Evolutionary conservation across 2,113 vertebrate species (phyloP).

Genomic region (Ivindomyrus marchei): DNA sequence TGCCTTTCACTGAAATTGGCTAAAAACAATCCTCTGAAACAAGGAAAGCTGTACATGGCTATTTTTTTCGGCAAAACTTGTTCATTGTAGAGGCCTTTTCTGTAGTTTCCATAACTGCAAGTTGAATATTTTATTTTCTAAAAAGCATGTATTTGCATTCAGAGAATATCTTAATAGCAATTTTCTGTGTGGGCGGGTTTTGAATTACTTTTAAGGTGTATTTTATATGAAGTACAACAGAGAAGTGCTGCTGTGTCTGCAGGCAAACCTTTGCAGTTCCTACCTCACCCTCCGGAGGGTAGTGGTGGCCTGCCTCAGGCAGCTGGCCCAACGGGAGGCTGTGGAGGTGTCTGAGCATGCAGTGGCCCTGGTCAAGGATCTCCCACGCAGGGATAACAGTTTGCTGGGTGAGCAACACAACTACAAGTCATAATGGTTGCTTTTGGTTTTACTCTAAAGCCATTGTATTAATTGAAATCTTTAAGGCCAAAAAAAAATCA

Average conservation of each 20-base stretch:
- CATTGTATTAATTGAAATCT: neutral
- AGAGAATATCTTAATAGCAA: neutral
- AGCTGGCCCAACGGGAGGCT: constrained; percentile 83
- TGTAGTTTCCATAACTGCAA: neutral
- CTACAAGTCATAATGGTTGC: neutral
- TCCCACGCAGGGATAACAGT: constrained; percentile 62
- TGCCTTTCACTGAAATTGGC: neutral
- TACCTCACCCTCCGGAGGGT: constrained; percentile 75
- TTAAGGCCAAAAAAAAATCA: neutral
- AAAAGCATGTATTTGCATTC: neutral
- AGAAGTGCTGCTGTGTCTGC: constrained; percentile 41
- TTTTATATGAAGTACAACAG: neutral
- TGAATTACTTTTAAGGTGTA: neutral
- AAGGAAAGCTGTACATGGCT: neutral
- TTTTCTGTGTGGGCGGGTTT: neutral
- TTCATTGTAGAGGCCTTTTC: neutral
- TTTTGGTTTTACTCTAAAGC: neutral
- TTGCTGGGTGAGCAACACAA: constrained; percentile 60
- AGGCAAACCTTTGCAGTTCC: constrained; percentile 83
- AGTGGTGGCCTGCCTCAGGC: constrained; percentile 78
- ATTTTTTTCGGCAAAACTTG: neutral
- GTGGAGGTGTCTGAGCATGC: constrained; percentile 79
- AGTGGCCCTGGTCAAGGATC: constrained; percentile 70
- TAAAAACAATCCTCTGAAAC: neutral
- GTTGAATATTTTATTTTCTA: neutral